A percentile compares a stretch with the other conserved stretches of the same genome.
Evolutionary conservation across 2,888 invertebrate genomes (phyloP).

Genomic region (Rotaria sp.): DNA sequence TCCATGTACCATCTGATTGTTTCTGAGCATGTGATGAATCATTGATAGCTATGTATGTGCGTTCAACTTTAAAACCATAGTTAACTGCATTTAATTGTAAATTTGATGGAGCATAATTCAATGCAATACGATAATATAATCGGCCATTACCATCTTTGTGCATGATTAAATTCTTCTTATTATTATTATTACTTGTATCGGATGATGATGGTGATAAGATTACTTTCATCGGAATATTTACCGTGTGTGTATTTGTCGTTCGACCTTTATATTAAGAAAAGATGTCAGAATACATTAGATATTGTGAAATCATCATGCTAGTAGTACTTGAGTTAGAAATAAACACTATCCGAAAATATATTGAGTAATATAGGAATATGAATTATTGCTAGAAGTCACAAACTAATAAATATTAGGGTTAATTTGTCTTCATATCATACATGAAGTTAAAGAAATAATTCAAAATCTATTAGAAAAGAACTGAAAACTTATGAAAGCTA

Average conservation of each 20-base stretch:
- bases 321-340: background rate
- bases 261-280: background rate
- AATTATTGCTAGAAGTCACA: background rate
- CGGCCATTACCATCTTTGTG: background rate
- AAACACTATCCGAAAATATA: background rate
- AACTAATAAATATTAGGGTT: too few species aligned
- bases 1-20: too few species aligned
- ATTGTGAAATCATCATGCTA: background rate
- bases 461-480: too few species aligned
- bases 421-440: too few species aligned
- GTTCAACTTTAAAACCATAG: too few species aligned
- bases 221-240: background rate
- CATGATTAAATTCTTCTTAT: background rate
- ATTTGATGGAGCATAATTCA: too few species aligned
- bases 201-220: background rate
- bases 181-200: background rate
- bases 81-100: too few species aligned
- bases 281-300: background rate
- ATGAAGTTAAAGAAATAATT: too few species aligned
- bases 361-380: background rate
- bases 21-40: too few species aligned
- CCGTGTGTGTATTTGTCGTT: background rate
- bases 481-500: too few species aligned
- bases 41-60: too few species aligned
- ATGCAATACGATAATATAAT: slow-evolving; percentile 21